Conservation (phyloP, 2,888 invertebrate genomes). For the Crossocerus cetratus region DNA sequence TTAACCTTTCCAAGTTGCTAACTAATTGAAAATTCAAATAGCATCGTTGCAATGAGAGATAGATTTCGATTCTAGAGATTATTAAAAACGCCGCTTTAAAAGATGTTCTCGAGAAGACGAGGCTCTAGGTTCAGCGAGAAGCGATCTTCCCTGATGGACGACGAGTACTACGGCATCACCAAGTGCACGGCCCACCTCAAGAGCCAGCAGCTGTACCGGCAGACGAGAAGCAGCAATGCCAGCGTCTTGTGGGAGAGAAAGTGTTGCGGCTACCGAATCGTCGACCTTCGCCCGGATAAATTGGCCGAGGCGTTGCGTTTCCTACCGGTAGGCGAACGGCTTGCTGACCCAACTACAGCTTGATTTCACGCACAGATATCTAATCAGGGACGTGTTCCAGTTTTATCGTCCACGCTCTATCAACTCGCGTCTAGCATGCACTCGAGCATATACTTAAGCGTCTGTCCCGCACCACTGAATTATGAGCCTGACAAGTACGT, state of each 20-base stretch:
- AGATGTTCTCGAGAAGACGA: neutral
- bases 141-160: conserved; percentile 8
- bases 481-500: no score
- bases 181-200: neutral
- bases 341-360: conserved; percentile 31
- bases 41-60: no score
- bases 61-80: no score
- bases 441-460: no score
- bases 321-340: conserved; percentile 49
- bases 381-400: neutral
- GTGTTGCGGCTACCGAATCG: conserved; percentile 56
- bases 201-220: neutral
- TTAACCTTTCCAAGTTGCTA: no score
- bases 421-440: neutral
- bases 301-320: conserved; percentile 45
- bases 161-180: neutral
- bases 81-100: no score
- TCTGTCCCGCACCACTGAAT: no score
- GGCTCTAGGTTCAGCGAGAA: neutral
- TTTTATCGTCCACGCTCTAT: neutral
- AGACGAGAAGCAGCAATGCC: conserved; percentile 7
- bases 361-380: conserved; percentile 13
- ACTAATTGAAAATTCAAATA: no score
- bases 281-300: conserved; percentile 48
- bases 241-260: conserved; percentile 55